Evolutionary conservation across 2,113 vertebrate species (phyloP).

Genomic region (Pteronura brasiliensis): DNA sequence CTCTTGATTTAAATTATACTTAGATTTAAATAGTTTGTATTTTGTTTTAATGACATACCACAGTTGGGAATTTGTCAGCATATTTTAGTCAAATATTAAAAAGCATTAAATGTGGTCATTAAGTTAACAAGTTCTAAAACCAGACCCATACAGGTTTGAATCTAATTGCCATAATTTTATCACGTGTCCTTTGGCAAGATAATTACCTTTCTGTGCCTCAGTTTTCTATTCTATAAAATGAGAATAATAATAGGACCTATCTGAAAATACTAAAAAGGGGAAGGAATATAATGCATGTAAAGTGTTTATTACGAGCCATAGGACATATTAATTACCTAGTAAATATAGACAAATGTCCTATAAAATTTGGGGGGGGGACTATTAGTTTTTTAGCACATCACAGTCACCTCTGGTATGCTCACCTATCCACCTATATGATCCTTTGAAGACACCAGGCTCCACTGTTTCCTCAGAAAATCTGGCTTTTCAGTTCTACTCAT

Average conservation of each 20-base stretch:
- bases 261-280: neutral
- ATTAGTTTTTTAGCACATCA: neutral
- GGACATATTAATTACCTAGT: neutral
- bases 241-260: neutral
- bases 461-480: neutral
- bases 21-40: constrained; percentile 11
- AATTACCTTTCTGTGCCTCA: neutral
- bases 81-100: neutral
- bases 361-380: neutral
- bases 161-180: neutral
- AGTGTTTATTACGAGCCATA: neutral
- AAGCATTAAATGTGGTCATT: neutral
- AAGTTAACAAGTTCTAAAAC: neutral
- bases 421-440: neutral
- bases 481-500: neutral
- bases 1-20: constrained; percentile 8
- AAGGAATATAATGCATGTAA: neutral
- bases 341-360: neutral
- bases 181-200: neutral
- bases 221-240: constrained; percentile 7
- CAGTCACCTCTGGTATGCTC: neutral
- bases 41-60: constrained; percentile 31
- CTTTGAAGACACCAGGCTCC: neutral
- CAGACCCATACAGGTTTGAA: neutral
- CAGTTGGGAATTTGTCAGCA: neutral